Percentiles rank a stretch among this genome's conserved stretches.
phyloP scores from a whole-genome alignment of 1,140 invertebrate species.

The Limonius californicus region DNA sequence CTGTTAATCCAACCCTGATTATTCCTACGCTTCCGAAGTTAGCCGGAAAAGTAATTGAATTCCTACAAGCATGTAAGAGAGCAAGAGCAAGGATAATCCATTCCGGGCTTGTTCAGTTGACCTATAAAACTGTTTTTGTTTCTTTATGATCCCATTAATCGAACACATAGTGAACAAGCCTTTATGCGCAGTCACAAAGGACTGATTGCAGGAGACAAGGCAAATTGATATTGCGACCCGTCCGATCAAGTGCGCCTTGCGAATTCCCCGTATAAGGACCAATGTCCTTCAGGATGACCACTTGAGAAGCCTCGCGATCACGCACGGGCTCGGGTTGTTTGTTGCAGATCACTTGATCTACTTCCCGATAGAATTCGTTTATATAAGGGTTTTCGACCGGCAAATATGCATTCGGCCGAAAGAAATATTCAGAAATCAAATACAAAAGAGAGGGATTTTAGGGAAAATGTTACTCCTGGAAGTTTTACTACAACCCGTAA shows the following conservation, averaged over 20 bases:
- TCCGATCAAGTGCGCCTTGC: not conserved
- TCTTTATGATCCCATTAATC: not conserved
- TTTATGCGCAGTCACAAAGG: not conserved
- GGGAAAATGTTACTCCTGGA: not conserved
- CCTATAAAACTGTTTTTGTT: not conserved
- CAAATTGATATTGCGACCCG: conserved; percentile 1
- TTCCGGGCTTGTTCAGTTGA: not conserved
- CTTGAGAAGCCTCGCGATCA: not conserved
- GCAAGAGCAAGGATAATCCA: not conserved
- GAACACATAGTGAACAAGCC: conserved; percentile 1
- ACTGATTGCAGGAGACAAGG: conserved; percentile 1
- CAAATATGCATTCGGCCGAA: not conserved
- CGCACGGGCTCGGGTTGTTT: not conserved
- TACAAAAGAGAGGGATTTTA: not conserved
- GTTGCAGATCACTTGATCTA: conserved; percentile 1
- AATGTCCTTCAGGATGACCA: not conserved
- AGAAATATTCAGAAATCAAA: not conserved
- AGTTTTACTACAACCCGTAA: too few species aligned
- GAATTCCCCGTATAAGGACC: not conserved
- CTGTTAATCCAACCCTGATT: too few species aligned
- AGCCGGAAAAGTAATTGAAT: too few species aligned
- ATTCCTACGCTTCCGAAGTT: too few species aligned
- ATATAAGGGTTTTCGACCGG: not conserved
- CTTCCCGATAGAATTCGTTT: conserved; percentile 1
- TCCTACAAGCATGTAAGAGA: not conserved